Percentiles rank a stretch among this genome's conserved stretches.
Evolutionary conservation across 1,140 invertebrate species (phyloP).

Genomic region (Nebria ingens): DNA sequence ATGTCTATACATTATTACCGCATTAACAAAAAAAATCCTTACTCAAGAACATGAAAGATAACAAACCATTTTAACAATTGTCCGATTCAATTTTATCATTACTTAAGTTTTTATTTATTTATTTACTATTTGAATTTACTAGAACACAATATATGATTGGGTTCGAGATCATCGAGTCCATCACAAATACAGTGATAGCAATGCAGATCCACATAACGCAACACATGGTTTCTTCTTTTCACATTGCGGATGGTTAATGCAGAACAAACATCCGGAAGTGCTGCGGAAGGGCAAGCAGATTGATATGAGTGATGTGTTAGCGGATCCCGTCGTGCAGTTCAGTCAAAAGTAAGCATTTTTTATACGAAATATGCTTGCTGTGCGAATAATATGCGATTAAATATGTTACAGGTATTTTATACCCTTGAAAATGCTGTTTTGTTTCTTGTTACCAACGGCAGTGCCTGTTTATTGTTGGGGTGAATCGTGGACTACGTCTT

Average conservation of each 20-base stretch:
- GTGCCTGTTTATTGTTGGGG: slow-evolving; percentile 41
- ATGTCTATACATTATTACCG: too few relatives aligned
- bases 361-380: neutral
- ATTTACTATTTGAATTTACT: slow-evolving; percentile 17
- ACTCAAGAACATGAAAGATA: too few relatives aligned
- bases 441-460: slow-evolving; percentile 55
- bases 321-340: slow-evolving; percentile 64
- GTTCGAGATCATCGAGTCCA: slow-evolving; percentile 77
- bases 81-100: neutral
- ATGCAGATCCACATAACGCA: slow-evolving; percentile 83
- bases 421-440: slow-evolving; percentile 55
- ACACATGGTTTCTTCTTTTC: slow-evolving; percentile 86
- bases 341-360: slow-evolving; percentile 62
- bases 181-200: slow-evolving; percentile 82
- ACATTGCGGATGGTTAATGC: slow-evolving; percentile 83
- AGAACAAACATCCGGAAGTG: slow-evolving; percentile 76
- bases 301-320: slow-evolving; percentile 66
- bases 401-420: slow-evolving; percentile 53
- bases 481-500: slow-evolving; percentile 35
- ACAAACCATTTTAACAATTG: neutral
- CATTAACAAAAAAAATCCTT: neutral
- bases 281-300: slow-evolving; percentile 56
- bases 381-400: too few relatives aligned
- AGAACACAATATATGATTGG: slow-evolving; percentile 57
- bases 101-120: neutral